Evolutionary conservation across 2,113 vertebrate species (phyloP), one percentile per base, ranked within the genome.

Genomic region (Hyaena hyaena): DNA sequence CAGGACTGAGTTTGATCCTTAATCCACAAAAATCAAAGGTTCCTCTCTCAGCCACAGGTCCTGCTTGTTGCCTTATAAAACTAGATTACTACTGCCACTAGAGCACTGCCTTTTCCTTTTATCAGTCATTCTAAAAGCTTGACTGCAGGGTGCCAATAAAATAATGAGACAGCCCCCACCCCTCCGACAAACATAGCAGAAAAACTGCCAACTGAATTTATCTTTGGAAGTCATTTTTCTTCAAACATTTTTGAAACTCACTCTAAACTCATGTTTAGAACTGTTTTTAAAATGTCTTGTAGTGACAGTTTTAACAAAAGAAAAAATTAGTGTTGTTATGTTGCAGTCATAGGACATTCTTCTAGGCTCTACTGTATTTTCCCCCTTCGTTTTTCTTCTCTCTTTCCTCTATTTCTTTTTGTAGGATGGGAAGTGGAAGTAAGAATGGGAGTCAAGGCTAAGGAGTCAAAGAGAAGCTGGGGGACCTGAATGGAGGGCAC

Each of bases 21-120:
- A 96, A 94, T 98, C 96, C 84, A 85, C 88, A 95, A 93, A 93
- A 97, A 98, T 96, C 95, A 97, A 98, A 98, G 95, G 73, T 94
- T 96, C 80, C 48, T 92, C 79, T 86, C 35, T 81, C 85, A 80
- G 45, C 45, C 23, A 88, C 53, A 58, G 80, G 65, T 92, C 80
- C 95, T 90, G 90, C 92, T 93, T 90, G 68, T 96, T 95, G 45
- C 92, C 53, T 95, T 94, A 71, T 93, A 94, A 94, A 96, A 90
- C 10, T 97, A 84, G 80, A 93, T 97, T 97, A 88, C 58, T 53
- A 7, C 61, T 97, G 69, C 95, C 76, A 66, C 80, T 45, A 87
- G 45, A 76, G 31, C 61, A 77, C 77, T 68, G 76, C 19, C 11
- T 90, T 97, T 92, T 88, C 74, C 86, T 96, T 96, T 95, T 68